These are phyloP conservation scores for Cathartes aura DNA, from an alignment of 2,113 vertebrate species.

Conservation along the genomic window DNA sequence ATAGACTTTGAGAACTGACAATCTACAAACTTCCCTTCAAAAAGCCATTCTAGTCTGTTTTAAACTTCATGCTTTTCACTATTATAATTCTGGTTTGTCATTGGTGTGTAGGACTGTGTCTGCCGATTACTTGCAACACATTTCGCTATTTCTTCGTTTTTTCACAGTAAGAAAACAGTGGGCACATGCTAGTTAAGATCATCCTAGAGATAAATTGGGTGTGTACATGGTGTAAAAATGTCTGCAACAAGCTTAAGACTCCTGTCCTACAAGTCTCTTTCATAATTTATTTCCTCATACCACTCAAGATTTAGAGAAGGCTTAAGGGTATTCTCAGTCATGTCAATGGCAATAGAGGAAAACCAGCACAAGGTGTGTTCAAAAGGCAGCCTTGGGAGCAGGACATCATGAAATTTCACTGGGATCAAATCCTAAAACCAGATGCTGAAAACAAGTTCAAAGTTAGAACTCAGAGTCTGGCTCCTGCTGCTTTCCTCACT, in stretches of 20 bases:
- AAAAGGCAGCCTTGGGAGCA: background rate
- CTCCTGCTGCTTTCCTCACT: background rate
- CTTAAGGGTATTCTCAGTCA: background rate
- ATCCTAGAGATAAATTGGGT: background rate
- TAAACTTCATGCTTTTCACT: background rate
- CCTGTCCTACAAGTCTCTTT: background rate
- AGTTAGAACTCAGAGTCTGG: background rate
- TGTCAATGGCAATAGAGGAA: background rate
- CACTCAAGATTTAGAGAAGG: background rate
- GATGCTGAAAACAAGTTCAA: background rate
- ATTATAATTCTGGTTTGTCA: background rate
- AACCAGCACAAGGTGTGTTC: background rate
- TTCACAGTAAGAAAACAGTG: background rate
- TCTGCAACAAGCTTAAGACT: background rate
- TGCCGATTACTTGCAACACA: background rate
- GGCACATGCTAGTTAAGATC: background rate
- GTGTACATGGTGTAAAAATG: background rate
- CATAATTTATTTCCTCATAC: background rate
- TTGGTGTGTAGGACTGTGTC: background rate
- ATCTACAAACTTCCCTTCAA: background rate
- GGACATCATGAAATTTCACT: background rate
- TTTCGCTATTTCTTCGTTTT: background rate
- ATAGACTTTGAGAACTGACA: background rate
- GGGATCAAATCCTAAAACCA: constrained; percentile 10
- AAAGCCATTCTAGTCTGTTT: background rate